A percentile compares a stretch with the other conserved stretches of the same genome.
These are phyloP conservation scores for Porites evermanni DNA, from an alignment of 92 coral and sea anemone genomes.

Conservation along the genomic window DNA sequence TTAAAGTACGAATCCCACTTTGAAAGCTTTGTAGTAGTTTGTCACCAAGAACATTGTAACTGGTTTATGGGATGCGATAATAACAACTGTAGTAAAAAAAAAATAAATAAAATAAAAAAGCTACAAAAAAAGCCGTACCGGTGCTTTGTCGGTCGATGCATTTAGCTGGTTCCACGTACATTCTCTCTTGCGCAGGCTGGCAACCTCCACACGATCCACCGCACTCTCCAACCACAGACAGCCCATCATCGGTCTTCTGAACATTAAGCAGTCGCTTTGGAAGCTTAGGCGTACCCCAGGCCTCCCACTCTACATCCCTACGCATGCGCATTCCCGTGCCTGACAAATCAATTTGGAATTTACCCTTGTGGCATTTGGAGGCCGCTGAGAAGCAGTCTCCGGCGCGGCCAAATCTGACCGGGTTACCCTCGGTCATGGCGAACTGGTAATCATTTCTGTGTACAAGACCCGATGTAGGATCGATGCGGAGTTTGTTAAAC, in stretches of 20 bases:
- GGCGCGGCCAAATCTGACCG: slow-evolving; percentile 93
- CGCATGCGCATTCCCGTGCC: slow-evolving; percentile 94
- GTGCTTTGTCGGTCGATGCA: slow-evolving; percentile 66
- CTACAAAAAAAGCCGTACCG: slow-evolving; percentile 32
- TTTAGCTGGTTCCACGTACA: slow-evolving; percentile 79
- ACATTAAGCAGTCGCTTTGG: slow-evolving; percentile 80
- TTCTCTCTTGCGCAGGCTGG: slow-evolving; percentile 77
- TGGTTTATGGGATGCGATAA: too few species aligned
- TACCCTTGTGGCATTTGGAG: slow-evolving; percentile 87
- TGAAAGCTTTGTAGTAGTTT: too few species aligned
- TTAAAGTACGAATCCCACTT: too few species aligned
- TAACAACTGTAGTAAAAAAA: background rate
- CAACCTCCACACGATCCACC: slow-evolving; percentile 99
- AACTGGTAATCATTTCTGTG: slow-evolving; percentile 92
- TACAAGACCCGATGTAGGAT: slow-evolving; percentile 83
- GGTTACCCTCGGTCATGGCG: slow-evolving; percentile 89
- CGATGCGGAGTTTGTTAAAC: slow-evolving; percentile 91
- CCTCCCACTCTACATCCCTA: slow-evolving; percentile 87
- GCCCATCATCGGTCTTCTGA: slow-evolving; percentile 82
- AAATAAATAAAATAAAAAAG: background rate
- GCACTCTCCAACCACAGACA: slow-evolving; percentile 87
- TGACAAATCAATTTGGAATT: slow-evolving; percentile 88
- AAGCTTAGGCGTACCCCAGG: slow-evolving; percentile 98
- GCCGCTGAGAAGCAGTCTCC: slow-evolving; percentile 99
- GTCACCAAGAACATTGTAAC: too few species aligned